A percentile compares a stretch with the other conserved stretches of the same genome.
Evolutionary conservation across 2,113 vertebrate genomes (phyloP).

Genomic region (Apodemus sylvaticus): DNA sequence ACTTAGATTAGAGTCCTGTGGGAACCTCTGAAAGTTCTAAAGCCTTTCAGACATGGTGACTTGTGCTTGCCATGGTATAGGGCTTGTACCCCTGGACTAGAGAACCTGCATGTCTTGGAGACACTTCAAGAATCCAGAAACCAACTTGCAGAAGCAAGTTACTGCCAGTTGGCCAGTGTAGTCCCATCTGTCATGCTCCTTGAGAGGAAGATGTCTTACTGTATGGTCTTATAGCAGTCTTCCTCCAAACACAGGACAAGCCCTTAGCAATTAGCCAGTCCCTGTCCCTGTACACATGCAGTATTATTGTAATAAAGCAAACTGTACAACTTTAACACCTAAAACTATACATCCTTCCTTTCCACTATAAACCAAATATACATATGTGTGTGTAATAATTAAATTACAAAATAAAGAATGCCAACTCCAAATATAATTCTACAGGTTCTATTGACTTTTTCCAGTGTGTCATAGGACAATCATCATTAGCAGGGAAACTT

Average conservation of each 20-base stretch:
- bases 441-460: not conserved
- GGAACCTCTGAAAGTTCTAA: too few relatives aligned
- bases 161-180: not conserved
- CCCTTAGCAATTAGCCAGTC: accelerated
- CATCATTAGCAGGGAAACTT: not conserved
- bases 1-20: not conserved
- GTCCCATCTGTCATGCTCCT: not conserved
- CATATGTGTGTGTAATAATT: not conserved
- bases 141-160: not conserved
- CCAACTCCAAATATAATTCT: not conserved
- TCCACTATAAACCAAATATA: not conserved
- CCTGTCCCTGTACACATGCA: not conserved
- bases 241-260: not conserved
- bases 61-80: too few relatives aligned
- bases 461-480: not conserved
- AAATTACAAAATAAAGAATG: not conserved
- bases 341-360: not conserved
- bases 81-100: not conserved
- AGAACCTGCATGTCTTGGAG: not conserved
- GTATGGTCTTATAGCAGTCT: accelerated
- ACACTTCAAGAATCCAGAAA: not conserved
- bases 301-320: not conserved
- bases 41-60: not conserved
- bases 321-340: not conserved
- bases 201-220: not conserved